These are phyloP conservation scores for Apoderus coryli DNA, from an alignment of 2,888 invertebrate species.

Conservation along the genomic window DNA sequence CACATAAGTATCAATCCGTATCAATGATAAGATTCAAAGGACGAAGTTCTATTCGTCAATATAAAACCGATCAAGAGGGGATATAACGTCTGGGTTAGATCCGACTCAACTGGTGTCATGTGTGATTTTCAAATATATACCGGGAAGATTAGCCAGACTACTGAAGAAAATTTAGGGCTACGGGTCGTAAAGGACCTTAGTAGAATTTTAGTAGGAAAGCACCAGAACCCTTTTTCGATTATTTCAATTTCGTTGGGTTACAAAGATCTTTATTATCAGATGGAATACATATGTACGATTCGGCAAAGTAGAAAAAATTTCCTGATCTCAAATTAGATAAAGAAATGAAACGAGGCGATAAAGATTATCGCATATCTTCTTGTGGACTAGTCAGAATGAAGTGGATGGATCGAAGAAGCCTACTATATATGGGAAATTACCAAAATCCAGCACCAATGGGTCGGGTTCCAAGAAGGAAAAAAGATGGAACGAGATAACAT, in stretches of 20 bases:
- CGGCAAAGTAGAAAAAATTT: too few species aligned
- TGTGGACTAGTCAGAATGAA: slow-evolving; percentile 9
- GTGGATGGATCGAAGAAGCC: slow-evolving; percentile 6
- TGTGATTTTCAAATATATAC: slow-evolving; percentile 12
- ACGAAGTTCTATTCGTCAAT: slow-evolving; percentile 11
- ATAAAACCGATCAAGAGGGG: slow-evolving; percentile 12
- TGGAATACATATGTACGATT: too few species aligned
- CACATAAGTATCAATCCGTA: slow-evolving; percentile 12
- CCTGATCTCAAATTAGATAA: too few species aligned
- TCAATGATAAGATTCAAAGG: slow-evolving; percentile 16
- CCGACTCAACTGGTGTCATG: slow-evolving; percentile 10
- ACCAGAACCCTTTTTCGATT: too few species aligned
- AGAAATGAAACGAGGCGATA: slow-evolving; percentile 14
- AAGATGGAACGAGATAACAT: slow-evolving; percentile 11
- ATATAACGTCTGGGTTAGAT: slow-evolving; percentile 13
- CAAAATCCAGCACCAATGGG: slow-evolving; percentile 5
- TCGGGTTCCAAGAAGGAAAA: slow-evolving; percentile 5
- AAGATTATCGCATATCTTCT: slow-evolving; percentile 13
- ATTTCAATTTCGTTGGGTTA: too few species aligned
- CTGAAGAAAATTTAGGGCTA: slow-evolving; percentile 14
- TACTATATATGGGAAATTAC: slow-evolving; percentile 6
- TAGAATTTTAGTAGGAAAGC: slow-evolving; percentile 5
- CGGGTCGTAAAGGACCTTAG: slow-evolving; percentile 15
- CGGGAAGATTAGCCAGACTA: slow-evolving; percentile 11
- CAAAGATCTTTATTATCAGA: too few species aligned